These are phyloP conservation scores for Chironomus striatipennis DNA, from an alignment of 1,140 invertebrate genomes.

Conservation along the genomic window DNA sequence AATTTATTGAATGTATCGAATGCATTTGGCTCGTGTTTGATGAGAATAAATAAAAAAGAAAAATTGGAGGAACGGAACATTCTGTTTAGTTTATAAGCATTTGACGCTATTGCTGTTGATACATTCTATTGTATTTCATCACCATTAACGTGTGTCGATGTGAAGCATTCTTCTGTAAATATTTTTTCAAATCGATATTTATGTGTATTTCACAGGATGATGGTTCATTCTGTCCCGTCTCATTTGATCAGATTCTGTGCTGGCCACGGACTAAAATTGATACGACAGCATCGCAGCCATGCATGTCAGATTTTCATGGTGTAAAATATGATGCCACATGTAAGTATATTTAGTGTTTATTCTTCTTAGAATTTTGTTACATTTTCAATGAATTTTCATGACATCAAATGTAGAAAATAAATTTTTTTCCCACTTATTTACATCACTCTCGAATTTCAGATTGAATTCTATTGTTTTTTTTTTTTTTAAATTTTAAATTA, in stretches of 20 bases:
- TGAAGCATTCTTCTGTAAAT: background rate
- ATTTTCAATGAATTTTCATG: no score
- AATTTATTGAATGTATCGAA: background rate
- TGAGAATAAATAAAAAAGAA: background rate
- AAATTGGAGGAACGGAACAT: background rate
- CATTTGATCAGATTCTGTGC: slow-evolving; percentile 65
- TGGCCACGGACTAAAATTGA: slow-evolving; percentile 64
- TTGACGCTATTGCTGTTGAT: no score
- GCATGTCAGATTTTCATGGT: slow-evolving; percentile 65
- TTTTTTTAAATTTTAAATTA: no score
- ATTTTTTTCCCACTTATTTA: no score
- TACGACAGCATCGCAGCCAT: slow-evolving; percentile 53
- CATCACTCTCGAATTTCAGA: no score
- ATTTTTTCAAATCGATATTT: slow-evolving; percentile 27
- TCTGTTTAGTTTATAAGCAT: no score
- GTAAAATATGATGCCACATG: slow-evolving; percentile 63
- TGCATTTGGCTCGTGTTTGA: slow-evolving; percentile 19
- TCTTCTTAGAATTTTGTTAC: no score
- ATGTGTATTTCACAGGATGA: slow-evolving; percentile 29
- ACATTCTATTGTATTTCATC: no score
- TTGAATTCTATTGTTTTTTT: no score
- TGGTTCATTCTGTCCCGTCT: slow-evolving; percentile 44
- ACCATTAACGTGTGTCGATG: no score
- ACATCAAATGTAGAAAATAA: no score
- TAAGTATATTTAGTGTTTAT: no score